phyloP scores from a whole-genome alignment of 2,797 vertebrate genomes.

The Hippoglossus hippoglossus region DNA sequence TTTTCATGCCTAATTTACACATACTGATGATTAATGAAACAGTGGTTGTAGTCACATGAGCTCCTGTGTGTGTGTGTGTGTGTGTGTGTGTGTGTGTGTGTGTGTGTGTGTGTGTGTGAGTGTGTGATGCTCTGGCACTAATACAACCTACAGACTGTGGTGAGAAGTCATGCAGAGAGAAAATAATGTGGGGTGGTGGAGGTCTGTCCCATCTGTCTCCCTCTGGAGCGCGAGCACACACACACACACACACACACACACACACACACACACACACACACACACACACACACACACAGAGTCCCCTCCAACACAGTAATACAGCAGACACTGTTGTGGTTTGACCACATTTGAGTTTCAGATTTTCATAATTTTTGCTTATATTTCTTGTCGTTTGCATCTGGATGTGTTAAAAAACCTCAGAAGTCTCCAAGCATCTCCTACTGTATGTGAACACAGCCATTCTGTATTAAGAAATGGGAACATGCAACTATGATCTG shows the following conservation, averaged over 20 bases:
- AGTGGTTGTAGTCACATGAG: constrained; percentile 55
- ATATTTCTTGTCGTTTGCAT: constrained; percentile 29
- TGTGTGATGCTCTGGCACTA: constrained; percentile 49
- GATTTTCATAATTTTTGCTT: too few relatives aligned
- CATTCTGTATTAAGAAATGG: too few relatives aligned
- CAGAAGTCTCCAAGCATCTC: too few relatives aligned
- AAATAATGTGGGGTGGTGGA: constrained; percentile 58
- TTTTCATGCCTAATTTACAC: constrained; percentile 79
- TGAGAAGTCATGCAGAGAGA: constrained; percentile 70
- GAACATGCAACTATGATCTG: too few relatives aligned
- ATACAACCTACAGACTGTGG: constrained; percentile 57
- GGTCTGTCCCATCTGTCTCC: constrained; percentile 72
- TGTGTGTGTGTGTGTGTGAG: neutral
- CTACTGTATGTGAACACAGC: too few relatives aligned
- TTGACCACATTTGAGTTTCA: constrained; percentile 31
- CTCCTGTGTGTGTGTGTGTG: constrained; percentile 15
- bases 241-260: neutral
- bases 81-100: constrained; percentile 5
- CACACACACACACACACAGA: neutral
- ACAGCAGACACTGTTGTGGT: neutral
- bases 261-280: neutral
- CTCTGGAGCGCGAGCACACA: constrained; percentile 30
- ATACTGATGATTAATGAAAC: constrained; percentile 80
- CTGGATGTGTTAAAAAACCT: too few relatives aligned
- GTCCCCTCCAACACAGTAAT: neutral